Base-by-base conservation (phyloP, 1,140 invertebrate genomes). In the Coelopa frigida region DNA sequence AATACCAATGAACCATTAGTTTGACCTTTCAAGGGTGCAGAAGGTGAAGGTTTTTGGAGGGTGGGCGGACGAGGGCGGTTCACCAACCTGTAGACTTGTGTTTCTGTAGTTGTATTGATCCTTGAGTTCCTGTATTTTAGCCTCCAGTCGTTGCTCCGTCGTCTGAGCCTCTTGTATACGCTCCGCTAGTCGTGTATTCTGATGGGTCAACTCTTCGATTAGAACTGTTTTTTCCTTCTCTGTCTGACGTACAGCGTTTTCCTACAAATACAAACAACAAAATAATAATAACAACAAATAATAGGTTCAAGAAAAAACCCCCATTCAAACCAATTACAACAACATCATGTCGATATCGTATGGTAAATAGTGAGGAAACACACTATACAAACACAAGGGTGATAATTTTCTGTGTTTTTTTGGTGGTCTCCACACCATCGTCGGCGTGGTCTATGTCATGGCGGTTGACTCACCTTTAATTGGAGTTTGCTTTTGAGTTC, bases 141-240 rank as follows among this genome's bases (percentile, higher is more conserved):
- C 72, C 47, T 82, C 76, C 36, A 94, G 72, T 57, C 87, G 82
- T 38, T 87, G 82, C 73, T 94, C 91, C 36, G 81, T 81, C 46
- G 84, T 80, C 21, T 81, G 79, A 3, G 85, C 86, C 70, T 89
- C 85, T 70, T 89, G 85, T 22, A 96, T 78, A 70, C 95, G 89
- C 24, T 80, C 77, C 4, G 89, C 91, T 5, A 97, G 76, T 39
- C 90, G 75, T 48, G 87, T 83, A 70, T 95, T 96, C 70, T 96
- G 92, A 49, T 89, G 84, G 15, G 86, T 89, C 32, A 96, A 75
- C 60, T 94, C 89, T 8, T 82, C 77, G 23, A 97, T 85, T 10
- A 89, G 74, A 20, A 79, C 74, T n/a, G 81, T 74, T 71, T 87
- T 84, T 65, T 90, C 80, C 66, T 84, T 79, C 58, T 94, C 90